Percentiles rank a stretch among this genome's conserved stretches.
phyloP scores from a whole-genome alignment of 2,113 vertebrate genomes.

The Ageneiosus marmoratus region DNA sequence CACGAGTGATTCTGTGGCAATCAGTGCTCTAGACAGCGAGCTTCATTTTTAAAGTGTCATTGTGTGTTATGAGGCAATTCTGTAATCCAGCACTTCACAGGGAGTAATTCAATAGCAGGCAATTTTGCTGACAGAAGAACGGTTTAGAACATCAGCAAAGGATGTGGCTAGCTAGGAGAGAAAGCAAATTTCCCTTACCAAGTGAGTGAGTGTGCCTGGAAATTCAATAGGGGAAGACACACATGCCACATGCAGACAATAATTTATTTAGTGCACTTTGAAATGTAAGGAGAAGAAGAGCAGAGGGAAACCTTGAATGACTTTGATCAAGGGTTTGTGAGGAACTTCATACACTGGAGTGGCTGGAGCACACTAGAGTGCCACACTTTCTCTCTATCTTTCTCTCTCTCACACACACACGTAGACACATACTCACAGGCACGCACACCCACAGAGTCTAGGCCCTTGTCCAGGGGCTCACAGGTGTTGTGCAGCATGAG shows the following conservation, averaged over 20 bases:
- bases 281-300: slow-evolving; percentile 32
- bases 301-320: slow-evolving; percentile 42
- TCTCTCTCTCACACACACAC: not conserved
- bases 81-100: slow-evolving; percentile 44
- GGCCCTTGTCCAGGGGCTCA: slow-evolving; percentile 7
- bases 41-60: slow-evolving; percentile 51
- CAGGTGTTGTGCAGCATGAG: slow-evolving; percentile 20
- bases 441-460: not conserved
- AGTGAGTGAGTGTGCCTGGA: slow-evolving; percentile 36
- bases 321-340: slow-evolving; percentile 43
- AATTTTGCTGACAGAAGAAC: slow-evolving; percentile 50
- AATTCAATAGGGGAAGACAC: slow-evolving; percentile 48
- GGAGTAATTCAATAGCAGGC: slow-evolving; percentile 51
- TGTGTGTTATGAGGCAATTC: slow-evolving; percentile 47
- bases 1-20: slow-evolving; percentile 26
- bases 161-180: slow-evolving; percentile 40
- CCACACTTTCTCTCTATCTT: slow-evolving; percentile 3
- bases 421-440: not conserved
- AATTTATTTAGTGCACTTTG: slow-evolving; percentile 52
- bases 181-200: slow-evolving; percentile 47
- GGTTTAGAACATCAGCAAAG: slow-evolving; percentile 46
- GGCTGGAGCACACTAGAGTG: slow-evolving; percentile 1
- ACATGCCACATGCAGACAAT: slow-evolving; percentile 50
- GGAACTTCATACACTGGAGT: slow-evolving; percentile 7
- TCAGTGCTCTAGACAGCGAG: slow-evolving; percentile 35